Base-by-base conservation (phyloP, 2,113 vertebrate species). In the Hypocryptadius cinnamomeus region DNA sequence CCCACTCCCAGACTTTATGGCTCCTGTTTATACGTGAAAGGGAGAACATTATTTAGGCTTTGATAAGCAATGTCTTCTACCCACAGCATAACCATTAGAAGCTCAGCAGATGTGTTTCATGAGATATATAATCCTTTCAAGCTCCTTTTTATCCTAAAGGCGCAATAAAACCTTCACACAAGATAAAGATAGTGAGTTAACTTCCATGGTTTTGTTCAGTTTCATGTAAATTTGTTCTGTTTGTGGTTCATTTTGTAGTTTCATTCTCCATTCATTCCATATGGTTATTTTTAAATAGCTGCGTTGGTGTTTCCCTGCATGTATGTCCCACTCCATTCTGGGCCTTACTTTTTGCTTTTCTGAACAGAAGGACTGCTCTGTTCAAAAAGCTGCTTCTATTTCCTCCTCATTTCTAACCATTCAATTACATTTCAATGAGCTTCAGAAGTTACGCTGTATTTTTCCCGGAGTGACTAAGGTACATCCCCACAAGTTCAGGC, bases 141-240 rank as follows among this genome's bases (percentile, higher is more conserved):
- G 24, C 24, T 88, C 74, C 50, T 86, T 77, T 92, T 91, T 71
- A 89, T 93, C 89, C 89, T 76, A 89, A 95, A 90, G 79, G 85
- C 54, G 70, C 85, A 82, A 53, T 76, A 68, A 96, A 94, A 60
- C 35, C 53, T 89, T 90, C 79, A 81, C 73, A 70, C 35, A 31
- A 44, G 87, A 94, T 89, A 87, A 81, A 95, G 90, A 79, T 53
- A 70, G 84, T 73, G 79, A 85, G 15, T 40, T 70, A 83, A 71
- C 74, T 84, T 90, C 69, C 61, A 47, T 69, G 30, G 45, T 64
- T 89, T 88, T 83, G 60, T 82, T 96, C 93, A 39, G 18, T 79
- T 87, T 70, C 84, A 85, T 80, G 91, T 79, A 91, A 95, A 87
- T 80, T 95, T 64, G 42, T 82, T 94, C 90, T 94, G 51, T 95